Evolutionary conservation across 92 coral and sea anemone species (phyloP).

Genomic region (Phenganax stokvisi): DNA sequence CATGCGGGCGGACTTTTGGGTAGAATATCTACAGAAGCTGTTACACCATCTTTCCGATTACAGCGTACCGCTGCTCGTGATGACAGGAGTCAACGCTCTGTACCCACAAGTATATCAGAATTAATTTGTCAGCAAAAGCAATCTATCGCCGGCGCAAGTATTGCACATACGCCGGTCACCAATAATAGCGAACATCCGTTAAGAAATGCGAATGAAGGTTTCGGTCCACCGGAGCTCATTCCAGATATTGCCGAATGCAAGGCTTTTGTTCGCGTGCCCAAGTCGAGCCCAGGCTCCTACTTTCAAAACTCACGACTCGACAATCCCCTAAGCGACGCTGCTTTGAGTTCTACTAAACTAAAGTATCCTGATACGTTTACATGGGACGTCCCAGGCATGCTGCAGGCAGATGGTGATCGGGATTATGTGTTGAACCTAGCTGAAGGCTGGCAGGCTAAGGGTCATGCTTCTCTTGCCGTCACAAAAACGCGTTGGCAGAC

Average conservation of each 20-base stretch:
- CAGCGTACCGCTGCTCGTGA: not conserved
- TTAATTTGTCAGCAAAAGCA: constrained; percentile 22
- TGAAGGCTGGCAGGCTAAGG: constrained; percentile 26
- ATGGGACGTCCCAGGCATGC: constrained; percentile 66
- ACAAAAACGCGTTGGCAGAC: constrained; percentile 1
- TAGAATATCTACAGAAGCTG: constrained; percentile 12
- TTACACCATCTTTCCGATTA: constrained; percentile 12
- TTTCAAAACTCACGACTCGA: not conserved
- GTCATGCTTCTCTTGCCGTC: not conserved
- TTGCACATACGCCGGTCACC: not conserved
- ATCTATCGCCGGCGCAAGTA: not conserved
- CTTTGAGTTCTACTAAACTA: constrained; percentile 5
- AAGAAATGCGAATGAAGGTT: constrained; percentile 2
- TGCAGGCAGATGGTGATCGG: constrained; percentile 19
- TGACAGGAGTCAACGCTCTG: constrained; percentile 15
- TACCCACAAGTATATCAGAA: constrained; percentile 15
- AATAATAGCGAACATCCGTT: constrained; percentile 15
- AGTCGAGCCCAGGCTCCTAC: constrained; percentile 24
- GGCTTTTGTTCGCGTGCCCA: not conserved
- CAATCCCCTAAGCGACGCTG: not conserved
- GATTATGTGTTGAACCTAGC: constrained; percentile 21
- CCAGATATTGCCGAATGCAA: constrained; percentile 1
- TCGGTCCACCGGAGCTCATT: constrained; percentile 39
- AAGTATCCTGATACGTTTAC: constrained; percentile 31
- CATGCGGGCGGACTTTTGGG: constrained; percentile 18